These are phyloP conservation scores for Drosophila yakuba DNA, from an alignment of 1,140 invertebrate genomes.

Conservation along the genomic window DNA sequence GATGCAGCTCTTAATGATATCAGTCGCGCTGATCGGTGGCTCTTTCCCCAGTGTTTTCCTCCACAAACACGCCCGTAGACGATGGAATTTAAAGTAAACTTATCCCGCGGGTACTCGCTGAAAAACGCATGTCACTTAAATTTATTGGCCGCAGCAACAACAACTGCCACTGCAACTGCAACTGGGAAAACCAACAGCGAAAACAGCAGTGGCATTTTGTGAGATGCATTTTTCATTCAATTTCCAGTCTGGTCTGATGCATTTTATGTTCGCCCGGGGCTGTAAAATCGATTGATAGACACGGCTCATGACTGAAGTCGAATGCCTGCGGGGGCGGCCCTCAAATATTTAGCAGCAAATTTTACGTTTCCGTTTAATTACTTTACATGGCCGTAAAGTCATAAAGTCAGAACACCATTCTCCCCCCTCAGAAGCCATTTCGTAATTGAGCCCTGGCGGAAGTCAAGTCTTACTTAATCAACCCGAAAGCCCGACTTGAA, in stretches of 20 bases:
- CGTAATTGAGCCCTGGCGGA: slow-evolving; percentile 49
- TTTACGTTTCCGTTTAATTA: slow-evolving; percentile 73
- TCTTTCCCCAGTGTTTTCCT: background rate
- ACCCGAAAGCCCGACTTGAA: slow-evolving; percentile 45
- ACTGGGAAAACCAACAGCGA: slow-evolving; percentile 30
- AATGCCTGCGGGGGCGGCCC: slow-evolving; percentile 30
- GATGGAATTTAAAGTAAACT: slow-evolving; percentile 73
- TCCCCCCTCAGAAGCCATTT: background rate
- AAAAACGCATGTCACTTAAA: slow-evolving; percentile 83
- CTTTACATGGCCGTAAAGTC: slow-evolving; percentile 67
- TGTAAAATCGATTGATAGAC: slow-evolving; percentile 81
- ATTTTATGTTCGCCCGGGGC: slow-evolving; percentile 64
- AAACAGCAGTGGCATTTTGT: slow-evolving; percentile 39
- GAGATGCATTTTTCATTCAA: slow-evolving; percentile 83
- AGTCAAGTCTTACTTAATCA: slow-evolving; percentile 59
- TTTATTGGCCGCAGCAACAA: slow-evolving; percentile 77
- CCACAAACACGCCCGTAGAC: slow-evolving; percentile 42
- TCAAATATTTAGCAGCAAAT: slow-evolving; percentile 69
- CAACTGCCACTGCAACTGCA: slow-evolving; percentile 4
- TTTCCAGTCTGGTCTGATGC: slow-evolving; percentile 47
- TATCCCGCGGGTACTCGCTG: slow-evolving; percentile 79
- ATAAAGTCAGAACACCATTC: slow-evolving; percentile 26
- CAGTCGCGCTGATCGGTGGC: slow-evolving; percentile 58
- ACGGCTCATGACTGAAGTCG: slow-evolving; percentile 74
- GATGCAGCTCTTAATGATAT: slow-evolving; percentile 78